Base-by-base conservation (phyloP, 2,113 vertebrate species). In the Camelus dromedarius region DNA sequence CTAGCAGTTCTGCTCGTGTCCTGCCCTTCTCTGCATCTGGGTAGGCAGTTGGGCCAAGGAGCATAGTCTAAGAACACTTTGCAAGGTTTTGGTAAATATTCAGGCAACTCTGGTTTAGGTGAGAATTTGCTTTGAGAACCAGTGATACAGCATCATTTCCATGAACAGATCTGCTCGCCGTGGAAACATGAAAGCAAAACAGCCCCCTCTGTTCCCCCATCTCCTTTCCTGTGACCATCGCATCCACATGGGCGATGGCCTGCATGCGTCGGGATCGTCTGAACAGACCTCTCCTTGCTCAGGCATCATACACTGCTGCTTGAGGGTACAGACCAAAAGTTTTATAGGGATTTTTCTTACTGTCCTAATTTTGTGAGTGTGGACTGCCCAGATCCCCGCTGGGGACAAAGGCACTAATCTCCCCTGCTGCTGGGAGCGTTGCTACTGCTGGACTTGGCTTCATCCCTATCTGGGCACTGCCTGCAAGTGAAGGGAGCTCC, bases 51-150 rank as follows among this genome's bases (percentile, higher is more conserved):
- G n/a, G 70, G 48, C 12, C 46, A 66, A 80, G 60, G 48, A 62
- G 12, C 3, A 6, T 50, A 22, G 28, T 60, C 58, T 60, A 67
- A 93, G 28, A 66, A 24, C 8, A 13, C 38, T 50, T 80, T 67
- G 92, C 38, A 66, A 24, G 54, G 50, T 75, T 84, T 48, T 46
- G 84, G 42, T 64, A 84, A 93, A 19, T 89, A 82, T 73, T 83
- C 95, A 91, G 93, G 15, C 26, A 6, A 4, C 15, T 73, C 16
- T 1, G 1, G 8, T 66, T 58, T 56, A 80, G 56, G 75, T 54
- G 64, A 46, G 18, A 28, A 77, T 84, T 87, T 84, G 82, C 60
- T 20, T 50, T 88, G 77, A 80, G 48, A 35, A 76, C 13, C 30
- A 84, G 46, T 52, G n/a, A 70, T 4, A 14, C 0, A 60, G 46